These are phyloP conservation scores for Enteromius radiatus DNA, from an alignment of 2,797 vertebrate genomes.

Conservation along the genomic window DNA sequence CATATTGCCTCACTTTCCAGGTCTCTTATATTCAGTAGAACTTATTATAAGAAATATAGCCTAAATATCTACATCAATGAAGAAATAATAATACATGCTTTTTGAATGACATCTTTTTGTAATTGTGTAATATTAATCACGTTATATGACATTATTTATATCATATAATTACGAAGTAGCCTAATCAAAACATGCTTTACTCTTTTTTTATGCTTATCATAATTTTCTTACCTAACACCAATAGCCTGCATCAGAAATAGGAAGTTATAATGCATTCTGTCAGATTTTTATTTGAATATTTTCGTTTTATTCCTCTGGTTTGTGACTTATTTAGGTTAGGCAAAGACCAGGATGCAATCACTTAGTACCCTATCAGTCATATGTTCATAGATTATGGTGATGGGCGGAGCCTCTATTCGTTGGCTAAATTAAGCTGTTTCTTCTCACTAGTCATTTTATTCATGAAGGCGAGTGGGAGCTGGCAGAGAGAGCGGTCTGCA, in stretches of 20 bases:
- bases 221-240: neutral
- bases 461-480: constrained; percentile 11
- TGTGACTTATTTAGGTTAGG: neutral
- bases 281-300: neutral
- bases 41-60: neutral
- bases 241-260: neutral
- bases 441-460: constrained; percentile 16
- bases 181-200: neutral
- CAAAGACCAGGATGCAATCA: neutral
- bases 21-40: neutral
- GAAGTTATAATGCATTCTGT: neutral
- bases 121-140: neutral
- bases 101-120: neutral
- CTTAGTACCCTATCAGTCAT: neutral
- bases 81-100: neutral
- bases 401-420: constrained; percentile 37
- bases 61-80: too few relatives aligned
- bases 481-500: neutral
- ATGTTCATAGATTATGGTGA: constrained; percentile 18
- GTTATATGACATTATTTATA: too few relatives aligned
- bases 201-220: neutral
- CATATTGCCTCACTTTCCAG: neutral
- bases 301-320: neutral
- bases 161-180: too few relatives aligned
- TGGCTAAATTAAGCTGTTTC: constrained; percentile 27